Evolutionary conservation across 2,113 vertebrate species (phyloP).

Genomic region (Burhinus oedicnemus): DNA sequence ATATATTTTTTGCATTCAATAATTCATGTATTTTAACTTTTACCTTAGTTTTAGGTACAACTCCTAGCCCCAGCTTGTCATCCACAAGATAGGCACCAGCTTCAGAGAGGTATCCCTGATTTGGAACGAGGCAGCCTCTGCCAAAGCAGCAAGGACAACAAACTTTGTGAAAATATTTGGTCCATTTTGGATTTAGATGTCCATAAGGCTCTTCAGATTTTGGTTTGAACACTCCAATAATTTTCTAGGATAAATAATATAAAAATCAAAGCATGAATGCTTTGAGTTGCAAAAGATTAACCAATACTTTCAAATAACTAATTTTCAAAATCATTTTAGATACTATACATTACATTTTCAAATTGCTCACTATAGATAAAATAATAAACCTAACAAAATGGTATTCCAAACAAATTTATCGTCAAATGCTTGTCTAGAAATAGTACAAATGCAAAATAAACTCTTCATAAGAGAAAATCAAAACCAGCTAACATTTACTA

Average conservation of each 20-base stretch:
- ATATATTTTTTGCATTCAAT: background rate
- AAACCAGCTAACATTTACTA: background rate
- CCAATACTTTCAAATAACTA: background rate
- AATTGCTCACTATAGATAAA: background rate
- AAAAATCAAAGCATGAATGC: background rate
- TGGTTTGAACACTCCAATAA: slow-evolving; percentile 96
- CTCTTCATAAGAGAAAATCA: background rate
- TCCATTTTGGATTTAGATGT: slow-evolving; percentile 98
- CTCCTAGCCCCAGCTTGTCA: slow-evolving; percentile 87
- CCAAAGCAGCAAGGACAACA: slow-evolving; percentile 99
- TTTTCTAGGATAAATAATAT: slow-evolving; percentile 78
- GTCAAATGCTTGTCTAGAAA: background rate
- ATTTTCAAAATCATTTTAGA: background rate
- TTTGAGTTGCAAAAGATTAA: background rate
- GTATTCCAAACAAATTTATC: background rate
- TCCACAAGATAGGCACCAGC: slow-evolving; percentile 93
- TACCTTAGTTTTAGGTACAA: slow-evolving; percentile 98
- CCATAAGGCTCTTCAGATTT: slow-evolving; percentile 99
- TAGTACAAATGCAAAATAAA: background rate
- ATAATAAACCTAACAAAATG: background rate
- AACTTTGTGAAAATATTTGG: slow-evolving; percentile 98
- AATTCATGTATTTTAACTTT: background rate
- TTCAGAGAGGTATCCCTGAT: slow-evolving; percentile 98
- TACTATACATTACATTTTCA: background rate
- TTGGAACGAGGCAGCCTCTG: slow-evolving; percentile 93